Evolutionary conservation across 2,888 invertebrate species (phyloP).

Genomic region (Ernsta delagoae): DNA sequence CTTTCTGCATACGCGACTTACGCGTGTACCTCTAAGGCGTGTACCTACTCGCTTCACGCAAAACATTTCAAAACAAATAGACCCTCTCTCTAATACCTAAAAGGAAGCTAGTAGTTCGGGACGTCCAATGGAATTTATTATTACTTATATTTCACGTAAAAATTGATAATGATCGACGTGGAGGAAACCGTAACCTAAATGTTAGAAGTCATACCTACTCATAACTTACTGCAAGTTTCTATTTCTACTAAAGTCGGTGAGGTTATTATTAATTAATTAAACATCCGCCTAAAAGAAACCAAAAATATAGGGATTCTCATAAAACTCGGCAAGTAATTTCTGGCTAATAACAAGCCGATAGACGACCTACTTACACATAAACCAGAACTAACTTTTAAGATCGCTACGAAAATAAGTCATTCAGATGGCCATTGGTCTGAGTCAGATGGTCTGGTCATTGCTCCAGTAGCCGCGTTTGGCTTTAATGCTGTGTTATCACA

Average conservation of each 20-base stretch:
- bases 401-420: conserved; percentile 54
- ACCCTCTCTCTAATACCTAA: too few relatives aligned
- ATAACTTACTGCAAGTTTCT: too few relatives aligned
- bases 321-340: conserved; percentile 12
- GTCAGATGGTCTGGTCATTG: conserved; percentile 42
- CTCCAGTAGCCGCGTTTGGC: conserved; percentile 49
- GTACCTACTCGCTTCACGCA: too few relatives aligned
- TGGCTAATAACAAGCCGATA: conserved; percentile 7
- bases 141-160: too few relatives aligned
- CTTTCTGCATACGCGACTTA: too few relatives aligned
- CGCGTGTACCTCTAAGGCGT: too few relatives aligned
- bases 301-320: conserved; percentile 5
- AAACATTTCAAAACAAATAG: too few relatives aligned
- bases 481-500: neutral
- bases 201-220: neutral
- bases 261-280: conserved; percentile 6
- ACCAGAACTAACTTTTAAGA: conserved; percentile 50
- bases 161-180: neutral
- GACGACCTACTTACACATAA: conserved; percentile 49
- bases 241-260: neutral
- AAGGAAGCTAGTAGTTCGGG: too few relatives aligned
- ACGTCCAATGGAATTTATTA: too few relatives aligned
- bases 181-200: conserved; percentile 3
- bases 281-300: conserved; percentile 5
- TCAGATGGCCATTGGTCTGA: conserved; percentile 37